Base-by-base conservation (phyloP, 2,113 vertebrate genomes). In the Panurus biarmicus region DNA sequence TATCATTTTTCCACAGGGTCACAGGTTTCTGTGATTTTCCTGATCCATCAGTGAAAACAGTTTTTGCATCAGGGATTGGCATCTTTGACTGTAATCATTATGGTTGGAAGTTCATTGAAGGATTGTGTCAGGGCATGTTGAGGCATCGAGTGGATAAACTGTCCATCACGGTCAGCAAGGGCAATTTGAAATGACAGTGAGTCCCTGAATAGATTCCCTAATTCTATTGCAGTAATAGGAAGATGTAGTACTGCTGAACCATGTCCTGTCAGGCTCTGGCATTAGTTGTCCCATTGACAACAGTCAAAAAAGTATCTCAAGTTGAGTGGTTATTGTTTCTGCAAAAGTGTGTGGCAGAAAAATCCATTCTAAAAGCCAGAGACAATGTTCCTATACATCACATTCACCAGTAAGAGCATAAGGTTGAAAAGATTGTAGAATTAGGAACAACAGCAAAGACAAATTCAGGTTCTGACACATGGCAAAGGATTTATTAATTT, bases 381-480 rank as follows among this genome's bases (percentile, higher is more conserved):
- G 14, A 24, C 3, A 4, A 65, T 24, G 42, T n/a, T 65, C 15
- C 22, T 65, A 20, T 22, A 33, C 14, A 65, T 65, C 31, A 65
- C 42, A 65, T 45, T n/a, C 14, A 16, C 62, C 42, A 45, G n/a
- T 45, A 44, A 65, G 62, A 17, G 62, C 31, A 24, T 65, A 33
- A 3, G 31, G 31, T 45, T 65, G 22, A 3, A 65, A 65, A 12
- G 62, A 44, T 9, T 65, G 40, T 2, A 44, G 14, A 65, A 44
- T 65, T 2, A 44, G 1, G 10, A 65, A 16, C 14, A 65, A 4
- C 7, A 5, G 2, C 13, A 42, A 31, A 64, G 61, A 8, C 36
- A 62, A 62, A 62, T 62, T 3, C 2, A 1, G 12, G 17, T 20
- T 40, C 4, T 6, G 9, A 58, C 2, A 3, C 8, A 3, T 40